Base-by-base conservation (phyloP, 2,888 invertebrate genomes). In the Dasysyrphus albostriatus region DNA sequence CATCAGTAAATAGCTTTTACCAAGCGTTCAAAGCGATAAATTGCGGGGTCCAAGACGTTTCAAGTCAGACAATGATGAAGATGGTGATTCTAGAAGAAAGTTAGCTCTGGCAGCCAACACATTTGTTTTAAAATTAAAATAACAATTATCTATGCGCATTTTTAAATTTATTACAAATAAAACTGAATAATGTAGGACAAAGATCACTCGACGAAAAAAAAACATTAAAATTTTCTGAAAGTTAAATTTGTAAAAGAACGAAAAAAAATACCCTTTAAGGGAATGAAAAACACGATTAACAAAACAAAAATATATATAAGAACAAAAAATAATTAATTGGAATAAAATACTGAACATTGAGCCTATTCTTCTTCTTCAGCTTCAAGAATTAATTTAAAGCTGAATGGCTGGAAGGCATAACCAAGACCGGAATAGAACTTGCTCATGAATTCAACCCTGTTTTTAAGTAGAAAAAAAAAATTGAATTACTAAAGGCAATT, bases 391-490 rank as follows among this genome's bases (percentile, higher is more conserved):
- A 93, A 93, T 91, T 96, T 96, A 93, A 98, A 98, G 90, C 96
- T 95, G 94, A 98, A 98, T 2, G 98, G 98, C 90, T 95, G 94
- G 94, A 98, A 98, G 87, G 95, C 93, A 93, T 97, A 96, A 9
- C 98, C 98, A 88, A 95, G 93, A 83, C 98, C 98, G 24, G 94
- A 92, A 92, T 97, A 98, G 93, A 98, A 98, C 93, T 98, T 98
- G 93, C 98, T 98, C 95, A 99, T 98, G 94, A 99, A 99, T 93
- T 98, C 98, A 90, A 98, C 98, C 97, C 97, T 97, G 90, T 74
- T 91, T 10, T 34, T 1, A 75, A 59, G 14, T 69, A 14, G 3
- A 34, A 59, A 78, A 54, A 8, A 34, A 59, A 78, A 54, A 8
- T 47, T 16, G 44, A 29, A 73, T 51, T 56, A 29, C 47, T 32